Conservation (phyloP, 2,113 vertebrate genomes). For the Burhinus bistriatus region DNA sequence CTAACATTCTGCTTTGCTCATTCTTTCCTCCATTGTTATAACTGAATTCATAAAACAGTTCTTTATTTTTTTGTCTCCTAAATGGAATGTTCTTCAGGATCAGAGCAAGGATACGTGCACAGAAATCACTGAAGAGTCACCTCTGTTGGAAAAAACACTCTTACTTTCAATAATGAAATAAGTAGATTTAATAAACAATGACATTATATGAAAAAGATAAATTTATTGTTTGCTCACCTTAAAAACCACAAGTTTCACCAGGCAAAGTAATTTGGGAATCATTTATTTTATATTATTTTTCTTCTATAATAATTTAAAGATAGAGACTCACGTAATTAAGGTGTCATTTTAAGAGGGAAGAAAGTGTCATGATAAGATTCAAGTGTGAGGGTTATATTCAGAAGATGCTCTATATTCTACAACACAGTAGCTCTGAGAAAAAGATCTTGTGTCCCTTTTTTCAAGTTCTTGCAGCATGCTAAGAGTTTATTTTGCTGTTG, state of each 20-base stretch:
- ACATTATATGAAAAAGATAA: slow-evolving; percentile 14
- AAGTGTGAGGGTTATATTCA: not conserved
- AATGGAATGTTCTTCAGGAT: slow-evolving; percentile 27
- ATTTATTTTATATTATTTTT: not conserved
- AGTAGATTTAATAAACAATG: slow-evolving; percentile 23
- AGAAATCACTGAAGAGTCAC: slow-evolving; percentile 11
- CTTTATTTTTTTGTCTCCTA: slow-evolving; percentile 56
- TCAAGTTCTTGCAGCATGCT: not conserved
- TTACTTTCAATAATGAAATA: slow-evolving; percentile 40
- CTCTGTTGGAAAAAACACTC: not conserved
- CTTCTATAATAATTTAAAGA: not conserved
- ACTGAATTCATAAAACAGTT: slow-evolving; percentile 59
- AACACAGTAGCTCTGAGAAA: not conserved
- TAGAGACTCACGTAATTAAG: not conserved
- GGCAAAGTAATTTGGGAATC: not conserved
- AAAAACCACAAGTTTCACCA: not conserved
- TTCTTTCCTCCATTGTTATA: slow-evolving; percentile 65
- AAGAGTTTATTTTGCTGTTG: slow-evolving; percentile 30
- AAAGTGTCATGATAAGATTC: not conserved
- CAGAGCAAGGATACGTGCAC: not conserved
- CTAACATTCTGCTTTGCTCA: slow-evolving; percentile 58
- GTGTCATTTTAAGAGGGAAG: not conserved
- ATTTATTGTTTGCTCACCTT: not conserved
- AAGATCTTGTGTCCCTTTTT: not conserved
- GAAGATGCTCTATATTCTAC: not conserved